Conservation (phyloP, 1,140 invertebrate genomes). For the Drosophila fuyamai region DNA sequence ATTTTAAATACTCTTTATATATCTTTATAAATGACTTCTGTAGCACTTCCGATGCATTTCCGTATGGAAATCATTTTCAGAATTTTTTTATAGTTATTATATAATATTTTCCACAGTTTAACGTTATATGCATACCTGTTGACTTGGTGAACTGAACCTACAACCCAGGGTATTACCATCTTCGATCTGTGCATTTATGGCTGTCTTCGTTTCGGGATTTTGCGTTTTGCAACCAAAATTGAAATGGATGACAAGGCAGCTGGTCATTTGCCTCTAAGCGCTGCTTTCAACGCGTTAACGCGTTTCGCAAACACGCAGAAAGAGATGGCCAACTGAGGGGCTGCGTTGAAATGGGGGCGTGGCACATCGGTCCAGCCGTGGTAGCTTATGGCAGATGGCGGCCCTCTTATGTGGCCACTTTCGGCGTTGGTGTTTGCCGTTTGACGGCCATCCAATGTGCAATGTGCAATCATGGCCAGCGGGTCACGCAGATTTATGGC, state of each 20-base stretch:
- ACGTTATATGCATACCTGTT: too few relatives aligned
- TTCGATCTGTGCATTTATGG: constrained; percentile 6
- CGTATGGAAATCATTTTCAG: too few relatives aligned
- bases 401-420: constrained; percentile 45
- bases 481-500: constrained; percentile 35
- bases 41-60: too few relatives aligned
- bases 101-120: too few relatives aligned
- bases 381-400: constrained; percentile 31
- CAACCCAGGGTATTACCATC: constrained; percentile 6
- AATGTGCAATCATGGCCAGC: constrained; percentile 39
- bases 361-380: constrained; percentile 1
- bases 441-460: constrained; percentile 33
- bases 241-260: constrained; percentile 53
- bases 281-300: constrained; percentile 68
- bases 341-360: not conserved
- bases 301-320: constrained; percentile 37
- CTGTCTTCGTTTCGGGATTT: constrained; percentile 21
- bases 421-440: constrained; percentile 33
- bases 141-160: not conserved
- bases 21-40: too few relatives aligned
- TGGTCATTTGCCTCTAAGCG: constrained; percentile 64
- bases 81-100: not conserved
- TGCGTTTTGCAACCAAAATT: constrained; percentile 45
- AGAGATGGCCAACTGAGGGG: not conserved
- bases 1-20: too few relatives aligned